These are phyloP conservation scores for Mus caroli DNA, from an alignment of 2,797 vertebrate genomes.

Conservation along the genomic window DNA sequence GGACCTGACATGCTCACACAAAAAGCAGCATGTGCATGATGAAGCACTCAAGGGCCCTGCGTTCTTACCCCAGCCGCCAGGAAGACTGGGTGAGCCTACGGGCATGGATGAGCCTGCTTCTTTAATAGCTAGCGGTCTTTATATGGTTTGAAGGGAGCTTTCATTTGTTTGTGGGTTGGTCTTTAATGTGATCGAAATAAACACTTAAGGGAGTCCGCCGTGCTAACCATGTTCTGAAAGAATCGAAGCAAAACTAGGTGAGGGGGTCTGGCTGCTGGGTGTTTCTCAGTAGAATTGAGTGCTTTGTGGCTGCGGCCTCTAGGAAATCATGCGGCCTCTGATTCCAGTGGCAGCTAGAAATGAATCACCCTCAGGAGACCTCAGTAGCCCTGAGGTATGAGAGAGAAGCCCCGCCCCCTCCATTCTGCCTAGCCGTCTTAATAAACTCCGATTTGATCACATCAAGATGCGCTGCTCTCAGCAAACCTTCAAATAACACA, in stretches of 20 bases:
- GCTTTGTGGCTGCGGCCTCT: neutral
- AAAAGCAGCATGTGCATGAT: slow-evolving; percentile 24
- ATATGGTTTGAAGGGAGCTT: neutral
- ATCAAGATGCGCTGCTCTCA: slow-evolving; percentile 61
- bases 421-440: slow-evolving; percentile 53
- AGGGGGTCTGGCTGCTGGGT: neutral
- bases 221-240: neutral
- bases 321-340: neutral
- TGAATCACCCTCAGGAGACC: neutral
- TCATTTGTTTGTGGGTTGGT: neutral
- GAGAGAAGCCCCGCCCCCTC: slow-evolving; percentile 21
- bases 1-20: slow-evolving; percentile 17
- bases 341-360: slow-evolving; percentile 14
- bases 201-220: slow-evolving; percentile 8
- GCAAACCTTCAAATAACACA: slow-evolving; percentile 48
- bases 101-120: neutral
- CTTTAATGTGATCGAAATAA: slow-evolving; percentile 41
- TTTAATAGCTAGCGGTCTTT: neutral
- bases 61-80: neutral
- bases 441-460: slow-evolving; percentile 67
- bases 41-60: neutral
- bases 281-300: neutral
- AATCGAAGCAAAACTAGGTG: neutral
- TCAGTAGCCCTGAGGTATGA: neutral
- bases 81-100: neutral